These are phyloP conservation scores for Artibeus lituratus DNA, from an alignment of 2,797 vertebrate genomes.

Conservation along the genomic window DNA sequence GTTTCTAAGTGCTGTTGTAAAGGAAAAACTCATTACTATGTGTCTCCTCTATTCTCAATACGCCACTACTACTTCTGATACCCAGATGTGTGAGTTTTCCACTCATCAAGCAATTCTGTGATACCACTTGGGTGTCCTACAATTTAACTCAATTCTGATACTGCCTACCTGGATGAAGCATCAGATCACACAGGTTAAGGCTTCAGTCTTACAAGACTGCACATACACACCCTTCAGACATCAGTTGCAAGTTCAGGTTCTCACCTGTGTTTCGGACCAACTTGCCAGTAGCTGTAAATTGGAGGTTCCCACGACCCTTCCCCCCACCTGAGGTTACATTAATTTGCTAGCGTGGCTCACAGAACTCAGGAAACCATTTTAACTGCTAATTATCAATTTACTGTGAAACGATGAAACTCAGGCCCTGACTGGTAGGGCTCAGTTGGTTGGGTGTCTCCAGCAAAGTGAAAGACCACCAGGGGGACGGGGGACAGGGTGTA, in stretches of 20 bases:
- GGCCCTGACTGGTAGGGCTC: too few relatives aligned
- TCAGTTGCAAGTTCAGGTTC: neutral
- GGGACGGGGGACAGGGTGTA: too few relatives aligned
- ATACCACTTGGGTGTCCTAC: neutral
- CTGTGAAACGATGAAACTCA: neutral
- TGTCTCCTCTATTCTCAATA: neutral
- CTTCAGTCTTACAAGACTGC: neutral
- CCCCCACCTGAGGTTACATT: neutral
- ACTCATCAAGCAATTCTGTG: neutral
- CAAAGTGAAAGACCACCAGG: too few relatives aligned
- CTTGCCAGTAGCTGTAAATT: neutral
- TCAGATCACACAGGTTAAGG: neutral
- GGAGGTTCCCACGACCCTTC: neutral
- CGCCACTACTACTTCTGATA: neutral
- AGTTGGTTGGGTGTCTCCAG: too few relatives aligned
- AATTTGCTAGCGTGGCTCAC: neutral
- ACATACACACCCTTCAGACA: neutral
- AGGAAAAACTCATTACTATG: neutral
- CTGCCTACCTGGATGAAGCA: neutral
- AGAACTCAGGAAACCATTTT: neutral
- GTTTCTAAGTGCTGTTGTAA: neutral
- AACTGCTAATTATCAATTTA: neutral
- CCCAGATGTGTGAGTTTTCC: neutral
- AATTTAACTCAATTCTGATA: neutral
- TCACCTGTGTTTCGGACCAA: neutral